A percentile compares a stretch with the other conserved stretches of the same genome.
phyloP scores from a whole-genome alignment of 2,797 vertebrate species.

The Margarornis squamiger region DNA sequence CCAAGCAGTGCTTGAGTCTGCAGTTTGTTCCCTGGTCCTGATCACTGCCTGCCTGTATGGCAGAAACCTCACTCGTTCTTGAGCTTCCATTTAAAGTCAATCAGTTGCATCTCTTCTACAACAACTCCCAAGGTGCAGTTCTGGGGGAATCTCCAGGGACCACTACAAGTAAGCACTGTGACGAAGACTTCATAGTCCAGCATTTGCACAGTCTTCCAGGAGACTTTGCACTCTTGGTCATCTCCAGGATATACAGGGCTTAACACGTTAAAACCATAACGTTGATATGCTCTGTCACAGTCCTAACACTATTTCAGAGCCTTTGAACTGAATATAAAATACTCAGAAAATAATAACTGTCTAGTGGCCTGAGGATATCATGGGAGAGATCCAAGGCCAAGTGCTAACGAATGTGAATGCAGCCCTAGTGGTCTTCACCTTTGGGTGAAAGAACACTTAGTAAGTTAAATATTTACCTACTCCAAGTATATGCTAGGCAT shows the following conservation, averaged over 20 bases:
- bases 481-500: background rate
- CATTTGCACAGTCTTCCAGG: background rate
- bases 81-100: background rate
- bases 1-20: background rate
- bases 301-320: background rate
- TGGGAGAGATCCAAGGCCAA: background rate
- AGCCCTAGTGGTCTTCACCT: background rate
- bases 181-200: background rate
- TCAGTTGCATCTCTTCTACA: background rate
- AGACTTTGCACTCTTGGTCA: background rate
- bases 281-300: background rate
- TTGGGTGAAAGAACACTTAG: background rate
- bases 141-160: background rate
- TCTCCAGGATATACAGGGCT: background rate
- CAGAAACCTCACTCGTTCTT: background rate
- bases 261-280: background rate
- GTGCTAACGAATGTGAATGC: background rate
- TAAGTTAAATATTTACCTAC: background rate
- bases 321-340: background rate
- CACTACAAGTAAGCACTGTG: background rate
- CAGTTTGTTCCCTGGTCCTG: accelerated
- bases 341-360: background rate
- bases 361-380: background rate
- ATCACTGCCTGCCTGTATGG: background rate
- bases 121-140: background rate